phyloP scores from a whole-genome alignment of 2,113 vertebrate species.

The Ellobius talpinus region DNA sequence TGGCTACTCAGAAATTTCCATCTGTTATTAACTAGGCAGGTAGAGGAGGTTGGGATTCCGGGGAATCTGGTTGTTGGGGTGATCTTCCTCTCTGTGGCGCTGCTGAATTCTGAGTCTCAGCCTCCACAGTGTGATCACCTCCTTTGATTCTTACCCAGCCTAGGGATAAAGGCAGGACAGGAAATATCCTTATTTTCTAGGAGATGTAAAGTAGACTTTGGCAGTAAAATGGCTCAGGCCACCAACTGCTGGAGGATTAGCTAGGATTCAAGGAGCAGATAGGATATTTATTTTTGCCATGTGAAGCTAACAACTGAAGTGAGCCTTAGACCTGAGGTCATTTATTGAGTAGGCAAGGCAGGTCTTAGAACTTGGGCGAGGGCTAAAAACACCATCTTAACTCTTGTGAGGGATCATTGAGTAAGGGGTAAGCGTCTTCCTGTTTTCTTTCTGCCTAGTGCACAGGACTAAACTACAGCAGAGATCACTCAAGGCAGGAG shows the following conservation, averaged over 20 bases:
- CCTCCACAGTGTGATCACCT: not conserved
- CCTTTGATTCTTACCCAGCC: not conserved
- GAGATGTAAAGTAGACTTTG: not conserved
- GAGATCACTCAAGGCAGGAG: not conserved
- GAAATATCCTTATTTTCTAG: slow-evolving; percentile 8
- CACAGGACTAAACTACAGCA: not conserved
- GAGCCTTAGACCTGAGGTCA: not conserved
- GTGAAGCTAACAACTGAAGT: slow-evolving; percentile 3
- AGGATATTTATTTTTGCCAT: not conserved
- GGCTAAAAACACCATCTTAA: not conserved
- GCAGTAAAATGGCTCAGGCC: not conserved
- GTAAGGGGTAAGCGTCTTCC: not conserved
- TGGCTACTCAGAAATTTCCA: not conserved
- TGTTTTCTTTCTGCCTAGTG: not conserved
- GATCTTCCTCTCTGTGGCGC: not conserved
- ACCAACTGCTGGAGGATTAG: not conserved
- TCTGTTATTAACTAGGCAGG: not conserved
- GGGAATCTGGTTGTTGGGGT: not conserved
- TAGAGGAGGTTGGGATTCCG: not conserved
- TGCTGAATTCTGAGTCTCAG: not conserved
- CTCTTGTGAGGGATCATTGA: not conserved
- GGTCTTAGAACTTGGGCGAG: not conserved
- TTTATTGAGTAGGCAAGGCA: not conserved
- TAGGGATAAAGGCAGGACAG: not conserved
- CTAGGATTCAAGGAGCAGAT: not conserved